These are phyloP conservation scores for Anguilla pacifica DNA, from an alignment of 2,797 vertebrate species.

Conservation along the genomic window DNA sequence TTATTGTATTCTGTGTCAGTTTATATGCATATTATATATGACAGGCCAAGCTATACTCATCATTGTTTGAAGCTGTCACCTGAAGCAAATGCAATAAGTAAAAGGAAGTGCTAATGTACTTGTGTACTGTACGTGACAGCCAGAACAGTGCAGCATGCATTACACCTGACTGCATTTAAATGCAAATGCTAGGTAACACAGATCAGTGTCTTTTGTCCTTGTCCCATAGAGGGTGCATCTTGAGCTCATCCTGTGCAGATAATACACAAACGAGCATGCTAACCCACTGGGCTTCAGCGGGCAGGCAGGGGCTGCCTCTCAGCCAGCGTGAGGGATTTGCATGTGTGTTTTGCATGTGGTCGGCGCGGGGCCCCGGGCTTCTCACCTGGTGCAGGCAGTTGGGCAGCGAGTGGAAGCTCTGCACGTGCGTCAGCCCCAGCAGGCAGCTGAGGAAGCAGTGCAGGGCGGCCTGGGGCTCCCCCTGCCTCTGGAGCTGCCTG, in stretches of 20 bases:
- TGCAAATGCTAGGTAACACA: neutral
- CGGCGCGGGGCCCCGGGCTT: constrained; percentile 19
- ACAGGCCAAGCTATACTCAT: neutral
- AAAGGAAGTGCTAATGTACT: constrained; percentile 13
- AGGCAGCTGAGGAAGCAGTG: constrained; percentile 82
- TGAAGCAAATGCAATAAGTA: neutral
- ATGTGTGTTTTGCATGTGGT: constrained; percentile 28
- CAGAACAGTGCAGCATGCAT: constrained; percentile 12
- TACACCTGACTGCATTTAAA: neutral
- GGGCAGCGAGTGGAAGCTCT: constrained; percentile 79
- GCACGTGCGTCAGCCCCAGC: constrained; percentile 78
- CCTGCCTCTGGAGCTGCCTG: constrained; percentile 80
- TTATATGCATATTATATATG: neutral
- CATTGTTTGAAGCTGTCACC: neutral
- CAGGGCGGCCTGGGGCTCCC: constrained; percentile 78
- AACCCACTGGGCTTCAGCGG: neutral
- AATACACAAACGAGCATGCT: neutral
- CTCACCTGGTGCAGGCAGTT: constrained; percentile 84
- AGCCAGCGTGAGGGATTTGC: constrained; percentile 21
- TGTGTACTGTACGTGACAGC: constrained; percentile 34
- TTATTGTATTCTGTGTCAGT: neutral
- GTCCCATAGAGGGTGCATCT: neutral
- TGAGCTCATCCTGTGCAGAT: neutral
- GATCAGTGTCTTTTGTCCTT: neutral
- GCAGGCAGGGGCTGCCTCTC: neutral